Base-by-base conservation (phyloP, 2,797 vertebrate species). In the Vultur gryphus region DNA sequence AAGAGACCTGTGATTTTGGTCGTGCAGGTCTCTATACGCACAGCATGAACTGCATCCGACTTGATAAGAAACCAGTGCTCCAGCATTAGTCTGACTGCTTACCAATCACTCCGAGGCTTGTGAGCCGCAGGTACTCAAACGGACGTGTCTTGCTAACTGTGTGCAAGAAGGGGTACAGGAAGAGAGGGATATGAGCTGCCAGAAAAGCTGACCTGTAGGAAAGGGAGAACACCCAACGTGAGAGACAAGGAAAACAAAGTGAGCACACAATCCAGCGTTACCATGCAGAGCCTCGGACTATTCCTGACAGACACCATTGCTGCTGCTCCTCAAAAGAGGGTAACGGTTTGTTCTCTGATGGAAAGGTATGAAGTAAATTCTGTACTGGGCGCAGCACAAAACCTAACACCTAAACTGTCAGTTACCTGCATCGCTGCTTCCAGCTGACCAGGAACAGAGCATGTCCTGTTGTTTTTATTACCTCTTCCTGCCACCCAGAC, bases 121-220 rank as follows among this genome's bases (percentile, higher is more conserved):
- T 99, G 62, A 99, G 99, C 29, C 99, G 98, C 96, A 99, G 98
- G 97, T 99, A 99, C 90, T 99, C 99, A 76, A 99, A 99, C 0
- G 99, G 99, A 26, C 99, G 99, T 0, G 99, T 99, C 98, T 99
- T 99, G 98, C 99, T 99, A 90, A 99, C 99, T 9, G 99, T 99
- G 98, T 99, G 99, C 95, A 99, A 98, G 97, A 99, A 99, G 6
- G 99, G 99, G 93, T 99, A 99, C 41, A 99, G 97, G 97, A 99
- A 99, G 52, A 99, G 98, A 69, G 99, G 99, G 92, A 99, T 99
- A 51, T 99, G 99, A 91, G 99, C 99, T 88, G 99, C 98, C 90
- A 99, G 97, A 95, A 99, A 98, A 95, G 99, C 98, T 96, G 99
- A 97, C 97, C 99, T 98, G 98, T 33, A 97, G 84, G 71, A 87